phyloP scores from a whole-genome alignment of 1,140 invertebrate species.

The Leptoteleia sp. region DNA sequence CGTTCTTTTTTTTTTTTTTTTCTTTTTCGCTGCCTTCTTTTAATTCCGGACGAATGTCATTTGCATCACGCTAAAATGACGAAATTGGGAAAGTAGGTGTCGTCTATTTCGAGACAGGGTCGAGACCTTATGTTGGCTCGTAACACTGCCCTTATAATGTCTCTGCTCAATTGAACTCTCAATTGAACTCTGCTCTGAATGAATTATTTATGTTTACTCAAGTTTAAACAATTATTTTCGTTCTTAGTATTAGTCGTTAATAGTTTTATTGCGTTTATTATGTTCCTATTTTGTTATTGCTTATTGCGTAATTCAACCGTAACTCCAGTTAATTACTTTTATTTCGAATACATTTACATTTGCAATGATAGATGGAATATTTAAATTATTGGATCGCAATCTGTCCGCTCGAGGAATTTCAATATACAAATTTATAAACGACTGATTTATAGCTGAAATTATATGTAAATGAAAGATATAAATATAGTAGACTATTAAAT shows the following conservation, averaged over 20 bases:
- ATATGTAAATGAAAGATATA: slow-evolving; percentile 25
- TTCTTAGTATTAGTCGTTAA: no score
- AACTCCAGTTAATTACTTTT: no score
- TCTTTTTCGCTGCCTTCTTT: slow-evolving; percentile 10
- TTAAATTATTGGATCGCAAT: no score
- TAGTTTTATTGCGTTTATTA: no score
- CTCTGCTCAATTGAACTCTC: slow-evolving; percentile 74
- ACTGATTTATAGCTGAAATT: slow-evolving; percentile 29
- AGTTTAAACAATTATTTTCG: no score
- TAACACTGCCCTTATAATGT: slow-evolving; percentile 68
- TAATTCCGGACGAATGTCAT: slow-evolving; percentile 48
- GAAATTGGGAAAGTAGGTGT: slow-evolving; percentile 70
- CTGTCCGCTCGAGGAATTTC: no score
- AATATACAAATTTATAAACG: slow-evolving; percentile 11
- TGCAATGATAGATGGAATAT: no score
- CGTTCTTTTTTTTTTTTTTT: slow-evolving; percentile 8
- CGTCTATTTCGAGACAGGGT: slow-evolving; percentile 69
- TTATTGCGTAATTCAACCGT: no score
- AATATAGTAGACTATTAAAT: slow-evolving; percentile 31
- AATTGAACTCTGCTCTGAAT: slow-evolving; percentile 63
- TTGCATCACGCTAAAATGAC: slow-evolving; percentile 74
- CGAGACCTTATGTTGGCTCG: slow-evolving; percentile 66
- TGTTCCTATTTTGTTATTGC: no score
- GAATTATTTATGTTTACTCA: slow-evolving; percentile 13
- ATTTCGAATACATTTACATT: no score